Conservation (phyloP, 2,113 vertebrate species). For the Crotalus tigris region DNA sequence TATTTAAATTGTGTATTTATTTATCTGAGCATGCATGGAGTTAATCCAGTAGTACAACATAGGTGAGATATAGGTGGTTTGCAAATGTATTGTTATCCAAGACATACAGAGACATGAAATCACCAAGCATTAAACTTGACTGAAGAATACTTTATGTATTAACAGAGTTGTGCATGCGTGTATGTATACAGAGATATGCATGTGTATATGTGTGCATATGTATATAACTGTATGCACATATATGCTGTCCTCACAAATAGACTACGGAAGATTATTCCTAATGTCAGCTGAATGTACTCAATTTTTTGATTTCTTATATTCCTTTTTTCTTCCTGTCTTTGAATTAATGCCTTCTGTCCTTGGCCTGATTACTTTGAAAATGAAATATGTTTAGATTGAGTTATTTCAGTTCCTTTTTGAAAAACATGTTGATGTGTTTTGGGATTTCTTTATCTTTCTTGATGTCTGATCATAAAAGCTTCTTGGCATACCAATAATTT, state of each 20-base stretch:
- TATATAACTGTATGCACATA: not conserved
- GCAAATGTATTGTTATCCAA: not conserved
- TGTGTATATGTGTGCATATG: not conserved
- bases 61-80: not conserved
- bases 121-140: not conserved
- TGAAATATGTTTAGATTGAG: conserved; percentile 28
- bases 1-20: not conserved
- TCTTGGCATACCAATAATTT: not conserved
- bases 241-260: not conserved
- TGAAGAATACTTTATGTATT: not conserved
- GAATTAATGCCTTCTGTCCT: not conserved
- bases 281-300: not conserved
- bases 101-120: not conserved
- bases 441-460: conserved; percentile 26
- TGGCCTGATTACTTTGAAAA: conserved; percentile 20
- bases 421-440: not conserved
- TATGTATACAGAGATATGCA: not conserved
- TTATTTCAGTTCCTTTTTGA: conserved; percentile 6
- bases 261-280: not conserved
- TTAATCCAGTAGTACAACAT: not conserved
- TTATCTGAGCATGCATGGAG: not conserved
- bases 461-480: not conserved
- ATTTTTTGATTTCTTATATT: not conserved
- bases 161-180: not conserved
- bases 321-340: not conserved